A percentile compares a stretch with the other conserved stretches of the same genome.
These are phyloP conservation scores for Azorinus chamasolen DNA, from an alignment of 2,888 invertebrate species.

Conservation along the genomic window DNA sequence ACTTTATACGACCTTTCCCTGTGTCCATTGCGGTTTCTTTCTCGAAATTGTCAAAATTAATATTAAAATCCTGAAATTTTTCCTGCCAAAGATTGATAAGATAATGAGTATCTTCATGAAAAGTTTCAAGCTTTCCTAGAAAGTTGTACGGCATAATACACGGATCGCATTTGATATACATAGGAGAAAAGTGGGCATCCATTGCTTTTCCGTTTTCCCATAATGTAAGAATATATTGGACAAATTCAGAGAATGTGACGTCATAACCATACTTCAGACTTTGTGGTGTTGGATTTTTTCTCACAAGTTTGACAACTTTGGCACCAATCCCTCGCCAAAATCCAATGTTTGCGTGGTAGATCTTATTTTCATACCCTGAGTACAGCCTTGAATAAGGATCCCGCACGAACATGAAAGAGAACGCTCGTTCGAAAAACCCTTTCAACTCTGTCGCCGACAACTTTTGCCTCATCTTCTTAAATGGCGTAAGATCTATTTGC, in stretches of 20 bases:
- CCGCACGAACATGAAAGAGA: too few species aligned
- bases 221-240: conserved; percentile 60
- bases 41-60: conserved; percentile 67
- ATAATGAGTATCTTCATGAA: conserved; percentile 62
- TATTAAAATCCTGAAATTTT: conserved; percentile 52
- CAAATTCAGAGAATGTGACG: too few species aligned
- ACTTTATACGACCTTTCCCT: conserved; percentile 24
- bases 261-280: too few species aligned
- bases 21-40: conserved; percentile 61
- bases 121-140: conserved; percentile 72
- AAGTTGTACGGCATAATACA: conserved; percentile 68
- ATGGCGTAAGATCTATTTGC: conserved; percentile 1
- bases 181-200: conserved; percentile 70
- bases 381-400: too few species aligned
- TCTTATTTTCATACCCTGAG: too few species aligned
- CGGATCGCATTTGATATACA: conserved; percentile 67
- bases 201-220: conserved; percentile 29
- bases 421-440: too few species aligned
- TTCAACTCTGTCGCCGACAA: background rate
- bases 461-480: background rate
- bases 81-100: conserved; percentile 55
- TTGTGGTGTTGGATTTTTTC: too few species aligned
- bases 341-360: too few species aligned
- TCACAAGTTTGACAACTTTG: too few species aligned
- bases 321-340: too few species aligned